A percentile compares a stretch with the other conserved stretches of the same genome.
These are phyloP conservation scores for Metacarcinus magister DNA, from an alignment of 2,888 invertebrate species.

Conservation along the genomic window DNA sequence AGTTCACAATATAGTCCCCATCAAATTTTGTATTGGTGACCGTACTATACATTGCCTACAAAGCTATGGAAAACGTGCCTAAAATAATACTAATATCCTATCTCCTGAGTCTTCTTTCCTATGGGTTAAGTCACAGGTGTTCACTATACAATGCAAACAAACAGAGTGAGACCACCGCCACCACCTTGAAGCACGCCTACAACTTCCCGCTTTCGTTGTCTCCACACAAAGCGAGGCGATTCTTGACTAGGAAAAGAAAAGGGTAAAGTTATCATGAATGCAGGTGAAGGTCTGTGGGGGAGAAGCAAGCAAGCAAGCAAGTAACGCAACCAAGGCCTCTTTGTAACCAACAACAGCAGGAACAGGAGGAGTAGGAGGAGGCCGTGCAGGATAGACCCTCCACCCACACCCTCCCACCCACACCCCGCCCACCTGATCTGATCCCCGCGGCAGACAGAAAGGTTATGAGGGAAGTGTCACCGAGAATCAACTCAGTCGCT, in stretches of 20 bases:
- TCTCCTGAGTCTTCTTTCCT: too few species aligned
- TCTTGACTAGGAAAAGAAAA: background rate
- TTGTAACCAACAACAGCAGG: background rate
- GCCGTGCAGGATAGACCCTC: background rate
- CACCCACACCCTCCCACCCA: background rate
- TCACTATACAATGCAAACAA: background rate
- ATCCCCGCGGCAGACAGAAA: background rate
- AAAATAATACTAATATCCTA: too few species aligned
- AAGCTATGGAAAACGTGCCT: too few species aligned
- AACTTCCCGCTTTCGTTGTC: background rate
- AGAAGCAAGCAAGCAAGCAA: background rate
- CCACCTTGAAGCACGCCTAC: background rate
- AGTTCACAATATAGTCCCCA: too few species aligned
- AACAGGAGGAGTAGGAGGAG: background rate
- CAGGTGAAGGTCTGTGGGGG: background rate
- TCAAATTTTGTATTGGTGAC: too few species aligned
- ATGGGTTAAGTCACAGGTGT: too few species aligned
- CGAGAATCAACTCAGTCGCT: background rate
- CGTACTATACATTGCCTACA: too few species aligned
- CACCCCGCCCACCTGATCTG: background rate
- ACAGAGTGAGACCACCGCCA: background rate
- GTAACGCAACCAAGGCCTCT: conserved; percentile 13
- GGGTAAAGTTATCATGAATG: background rate
- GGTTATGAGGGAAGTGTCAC: background rate
- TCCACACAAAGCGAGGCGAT: background rate